These are phyloP conservation scores for Struthidea cinerea DNA, from an alignment of 2,113 vertebrate species.

Conservation along the genomic window DNA sequence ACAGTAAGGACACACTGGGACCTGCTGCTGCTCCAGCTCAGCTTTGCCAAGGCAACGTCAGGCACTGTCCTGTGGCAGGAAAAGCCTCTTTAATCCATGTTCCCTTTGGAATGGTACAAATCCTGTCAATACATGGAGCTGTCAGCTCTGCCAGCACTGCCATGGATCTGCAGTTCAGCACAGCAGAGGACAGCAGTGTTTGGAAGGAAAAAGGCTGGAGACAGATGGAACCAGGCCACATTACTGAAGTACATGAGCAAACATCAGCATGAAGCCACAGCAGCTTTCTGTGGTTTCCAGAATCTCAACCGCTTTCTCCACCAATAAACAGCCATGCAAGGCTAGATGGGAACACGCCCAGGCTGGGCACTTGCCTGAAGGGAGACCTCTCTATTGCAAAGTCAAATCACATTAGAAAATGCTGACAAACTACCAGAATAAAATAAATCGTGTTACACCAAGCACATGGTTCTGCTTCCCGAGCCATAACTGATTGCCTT, in stretches of 20 bases:
- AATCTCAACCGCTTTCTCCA: background rate
- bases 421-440: background rate
- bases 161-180: fast-evolving
- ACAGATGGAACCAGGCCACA: background rate
- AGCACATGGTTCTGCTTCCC: background rate
- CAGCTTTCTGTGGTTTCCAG: background rate
- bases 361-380: background rate
- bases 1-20: background rate
- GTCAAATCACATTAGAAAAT: background rate
- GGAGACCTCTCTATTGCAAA: background rate
- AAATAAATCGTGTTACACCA: background rate
- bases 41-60: background rate
- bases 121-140: fast-evolving
- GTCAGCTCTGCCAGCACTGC: background rate
- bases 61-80: background rate
- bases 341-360: background rate
- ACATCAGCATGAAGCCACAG: background rate
- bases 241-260: background rate
- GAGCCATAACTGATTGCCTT: fast-evolving
- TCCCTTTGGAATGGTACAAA: background rate
- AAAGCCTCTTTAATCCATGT: background rate
- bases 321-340: background rate
- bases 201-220: background rate
- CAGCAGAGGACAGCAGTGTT: background rate
- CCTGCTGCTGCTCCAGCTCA: background rate